Evolutionary conservation across 2,888 invertebrate species (phyloP), one percentile per base, ranked within the genome.

Genomic region (Drosophila cracens): DNA sequence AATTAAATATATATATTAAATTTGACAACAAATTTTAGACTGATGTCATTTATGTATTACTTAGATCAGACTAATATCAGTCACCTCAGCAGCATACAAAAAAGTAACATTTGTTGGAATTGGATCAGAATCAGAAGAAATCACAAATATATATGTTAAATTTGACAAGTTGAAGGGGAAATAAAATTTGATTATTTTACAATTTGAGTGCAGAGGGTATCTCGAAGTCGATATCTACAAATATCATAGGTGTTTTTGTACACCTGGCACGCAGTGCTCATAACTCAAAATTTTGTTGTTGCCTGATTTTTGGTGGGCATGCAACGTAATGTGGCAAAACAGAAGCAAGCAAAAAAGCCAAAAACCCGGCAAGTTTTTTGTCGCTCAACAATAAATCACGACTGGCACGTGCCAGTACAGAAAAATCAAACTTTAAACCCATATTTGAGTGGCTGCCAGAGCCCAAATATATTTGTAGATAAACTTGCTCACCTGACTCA

Each of bases 361-460:
- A 81, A 68, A 72, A 56, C 36, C 66, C 62, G 27, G 56, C 51
- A 73, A 76, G 67, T 70, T 77, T 65, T 60, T 69, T 67, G 52
- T 57, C 57, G 67, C 79, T 81, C 85, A 83, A 91, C 90, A 89
- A 91, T 91, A 89, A 91, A 90, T 88, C 88, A 92, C 91, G 80
- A 74, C 68, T 56, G 61, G 65, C 79, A 92, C 92, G 92, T 92
- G 92, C 73, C 65, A 56, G 21, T 49, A 74, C 7, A 29, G 25
- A 38, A 48, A 67, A 46, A 56, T 34, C 49, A 27, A 43, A 68
- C 31, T 66, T 49, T 8, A 46, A 71, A 81, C 68, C 51, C 36
- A 66, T 46, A 40, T 59, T 29, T 51, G 48, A 61, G 38, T 7
- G 18, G 8, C 5, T n/a, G 18, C 18, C 11, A 36, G 13, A 51